phyloP scores from a whole-genome alignment of 2,888 invertebrate genomes.

The Agrilus cyanescens region DNA sequence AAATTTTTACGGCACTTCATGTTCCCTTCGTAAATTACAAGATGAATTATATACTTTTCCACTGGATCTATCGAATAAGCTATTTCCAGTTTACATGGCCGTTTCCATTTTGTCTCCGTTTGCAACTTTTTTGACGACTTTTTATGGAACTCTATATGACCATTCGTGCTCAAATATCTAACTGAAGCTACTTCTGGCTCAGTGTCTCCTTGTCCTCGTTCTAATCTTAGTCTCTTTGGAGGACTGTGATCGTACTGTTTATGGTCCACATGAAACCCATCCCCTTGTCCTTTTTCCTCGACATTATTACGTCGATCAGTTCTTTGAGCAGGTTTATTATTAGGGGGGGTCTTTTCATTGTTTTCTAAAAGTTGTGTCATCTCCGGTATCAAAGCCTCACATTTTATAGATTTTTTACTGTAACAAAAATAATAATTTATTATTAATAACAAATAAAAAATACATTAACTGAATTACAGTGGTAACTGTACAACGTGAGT shows the following conservation, averaged over 20 bases:
- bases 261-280: conserved; percentile 20
- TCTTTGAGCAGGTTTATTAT: conserved; percentile 1
- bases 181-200: conserved; percentile 9
- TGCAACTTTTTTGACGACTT: conserved; percentile 29
- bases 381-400: no score
- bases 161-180: conserved; percentile 24
- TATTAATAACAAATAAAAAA: not conserved
- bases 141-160: conserved; percentile 28
- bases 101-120: conserved; percentile 44
- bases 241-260: conserved; percentile 23
- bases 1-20: conserved; percentile 48
- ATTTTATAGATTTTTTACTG: no score
- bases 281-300: conserved; percentile 23
- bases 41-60: conserved; percentile 48
- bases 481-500: conserved; percentile 26
- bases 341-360: conserved; percentile 18
- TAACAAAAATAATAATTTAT: no score
- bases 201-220: conserved; percentile 10
- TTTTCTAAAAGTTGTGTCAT: no score
- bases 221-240: conserved; percentile 23
- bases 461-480: conserved; percentile 17
- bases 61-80: conserved; percentile 40
- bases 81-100: conserved; percentile 50
- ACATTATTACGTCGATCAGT: conserved; percentile 4
- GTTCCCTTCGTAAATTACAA: conserved; percentile 48